Conservation (phyloP, 1,140 invertebrate genomes). For the Samia ricini region DNA sequence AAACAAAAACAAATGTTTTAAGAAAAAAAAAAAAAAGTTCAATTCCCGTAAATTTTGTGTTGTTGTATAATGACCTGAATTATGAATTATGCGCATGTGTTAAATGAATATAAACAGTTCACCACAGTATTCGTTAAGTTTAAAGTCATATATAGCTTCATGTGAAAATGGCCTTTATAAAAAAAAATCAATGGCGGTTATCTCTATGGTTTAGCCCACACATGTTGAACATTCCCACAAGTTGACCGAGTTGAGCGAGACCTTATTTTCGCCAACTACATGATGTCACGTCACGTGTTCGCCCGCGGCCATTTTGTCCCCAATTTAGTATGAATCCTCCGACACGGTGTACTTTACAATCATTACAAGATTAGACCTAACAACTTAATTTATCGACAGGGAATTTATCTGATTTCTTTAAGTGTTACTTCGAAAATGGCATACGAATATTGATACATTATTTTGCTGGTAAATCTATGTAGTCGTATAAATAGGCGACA, state of each 20-base stretch:
- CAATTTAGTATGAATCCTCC: background rate
- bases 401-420: too few relatives aligned
- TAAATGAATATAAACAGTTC: background rate
- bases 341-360: background rate
- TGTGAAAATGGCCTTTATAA: background rate
- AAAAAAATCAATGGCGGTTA: background rate
- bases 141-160: too few relatives aligned
- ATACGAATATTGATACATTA: too few relatives aligned
- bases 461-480: too few relatives aligned
- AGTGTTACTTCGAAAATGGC: too few relatives aligned
- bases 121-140: background rate
- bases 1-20: too few relatives aligned
- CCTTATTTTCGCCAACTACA: constrained; percentile 1
- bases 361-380: background rate
- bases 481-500: too few relatives aligned
- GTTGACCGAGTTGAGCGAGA: too few relatives aligned
- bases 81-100: too few relatives aligned
- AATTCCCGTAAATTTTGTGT: too few relatives aligned
- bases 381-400: background rate
- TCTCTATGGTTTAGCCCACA: background rate
- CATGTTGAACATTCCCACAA: background rate
- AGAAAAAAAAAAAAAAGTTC: too few relatives aligned
- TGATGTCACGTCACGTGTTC: background rate
- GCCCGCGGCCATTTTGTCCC: background rate
- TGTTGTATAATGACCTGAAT: too few relatives aligned